These are phyloP conservation scores for Eleginops maclovinus DNA, from an alignment of 2,113 vertebrate species.

Conservation along the genomic window DNA sequence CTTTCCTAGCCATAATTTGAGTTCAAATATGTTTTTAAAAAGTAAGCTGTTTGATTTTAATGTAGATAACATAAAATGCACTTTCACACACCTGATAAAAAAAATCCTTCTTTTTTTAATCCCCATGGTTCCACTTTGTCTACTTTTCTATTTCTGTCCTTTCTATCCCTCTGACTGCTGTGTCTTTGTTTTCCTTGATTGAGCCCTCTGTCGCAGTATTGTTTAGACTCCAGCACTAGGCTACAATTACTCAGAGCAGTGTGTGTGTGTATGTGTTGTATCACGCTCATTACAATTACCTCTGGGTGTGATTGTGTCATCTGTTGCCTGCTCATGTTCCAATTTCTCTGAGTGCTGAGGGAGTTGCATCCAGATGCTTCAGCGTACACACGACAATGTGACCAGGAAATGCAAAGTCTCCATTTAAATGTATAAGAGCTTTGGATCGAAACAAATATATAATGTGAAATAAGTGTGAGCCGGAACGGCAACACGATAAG, in stretches of 20 bases:
- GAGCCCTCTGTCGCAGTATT: slow-evolving; percentile 61
- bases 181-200: slow-evolving; percentile 68
- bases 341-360: slow-evolving; percentile 58
- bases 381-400: slow-evolving; percentile 17
- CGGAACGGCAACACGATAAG: not conserved
- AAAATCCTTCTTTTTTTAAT: slow-evolving; percentile 42
- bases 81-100: slow-evolving; percentile 35
- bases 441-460: not conserved
- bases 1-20: slow-evolving; percentile 14
- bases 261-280: slow-evolving; percentile 55
- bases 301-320: slow-evolving; percentile 68
- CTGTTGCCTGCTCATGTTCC: slow-evolving; percentile 70
- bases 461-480: not conserved
- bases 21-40: slow-evolving; percentile 5
- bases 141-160: slow-evolving; percentile 58
- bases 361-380: slow-evolving; percentile 56
- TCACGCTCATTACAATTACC: slow-evolving; percentile 72
- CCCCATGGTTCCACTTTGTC: slow-evolving; percentile 40
- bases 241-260: slow-evolving; percentile 63
- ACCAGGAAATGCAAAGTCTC: slow-evolving; percentile 44
- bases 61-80: slow-evolving; percentile 44
- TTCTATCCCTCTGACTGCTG: slow-evolving; percentile 54
- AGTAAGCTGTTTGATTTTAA: slow-evolving; percentile 48
- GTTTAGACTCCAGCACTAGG: slow-evolving; percentile 65
- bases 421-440: slow-evolving; percentile 1